Evolutionary conservation across 30 jellyfish, hydroid and myxozoan genomes (phyloP).

Genomic region (Nemopilema nomurai): DNA sequence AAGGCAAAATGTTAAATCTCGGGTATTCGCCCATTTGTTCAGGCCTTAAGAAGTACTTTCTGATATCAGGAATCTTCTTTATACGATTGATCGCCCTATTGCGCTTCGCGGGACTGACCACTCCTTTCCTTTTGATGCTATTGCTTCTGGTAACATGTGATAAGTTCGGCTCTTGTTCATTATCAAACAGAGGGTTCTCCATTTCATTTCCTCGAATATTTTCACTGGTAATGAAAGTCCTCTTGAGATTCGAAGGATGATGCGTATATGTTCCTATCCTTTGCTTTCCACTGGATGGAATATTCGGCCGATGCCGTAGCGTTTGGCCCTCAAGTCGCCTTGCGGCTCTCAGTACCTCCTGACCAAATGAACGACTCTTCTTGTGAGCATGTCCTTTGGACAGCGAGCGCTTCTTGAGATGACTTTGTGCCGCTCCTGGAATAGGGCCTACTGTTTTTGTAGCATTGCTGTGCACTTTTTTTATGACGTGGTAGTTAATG

Average conservation of each 20-base stretch:
- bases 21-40: constrained; percentile 42
- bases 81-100: not conserved
- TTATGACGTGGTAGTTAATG: constrained; percentile 60
- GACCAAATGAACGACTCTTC: not conserved
- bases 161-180: constrained; percentile 24
- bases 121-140: not conserved
- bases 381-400: not conserved
- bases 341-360: not conserved
- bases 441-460: constrained; percentile 1
- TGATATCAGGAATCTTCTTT: constrained; percentile 25
- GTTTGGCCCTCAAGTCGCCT: not conserved
- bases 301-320: constrained; percentile 11
- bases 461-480: constrained; percentile 17
- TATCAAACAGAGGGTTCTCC: constrained; percentile 50
- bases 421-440: constrained; percentile 16
- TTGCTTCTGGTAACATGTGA: not conserved
- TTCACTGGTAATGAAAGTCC: not conserved
- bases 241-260: not conserved
- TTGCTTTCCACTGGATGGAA: not conserved
- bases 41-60: constrained; percentile 28
- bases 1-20: constrained; percentile 19
- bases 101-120: not conserved
- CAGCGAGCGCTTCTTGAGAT: constrained; percentile 49
- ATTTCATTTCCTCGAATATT: not conserved
- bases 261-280: not conserved